Percentiles rank a stretch among this genome's conserved stretches.
phyloP scores from a whole-genome alignment of 2,888 invertebrate species.

The Lepidocyrtoides sp. region DNA sequence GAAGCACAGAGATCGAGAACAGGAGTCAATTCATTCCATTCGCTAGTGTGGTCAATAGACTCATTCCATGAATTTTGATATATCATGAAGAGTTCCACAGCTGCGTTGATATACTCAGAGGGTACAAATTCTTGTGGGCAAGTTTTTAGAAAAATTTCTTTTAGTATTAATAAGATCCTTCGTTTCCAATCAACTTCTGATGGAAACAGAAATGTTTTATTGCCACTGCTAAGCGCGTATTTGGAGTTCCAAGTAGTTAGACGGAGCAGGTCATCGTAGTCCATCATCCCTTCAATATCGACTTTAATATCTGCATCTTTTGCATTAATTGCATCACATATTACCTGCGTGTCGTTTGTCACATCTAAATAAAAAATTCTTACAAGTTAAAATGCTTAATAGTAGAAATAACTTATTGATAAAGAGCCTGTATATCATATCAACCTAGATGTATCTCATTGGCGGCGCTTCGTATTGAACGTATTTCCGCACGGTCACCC shows the following conservation, averaged over 20 bases:
- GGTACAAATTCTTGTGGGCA: slow-evolving; percentile 60
- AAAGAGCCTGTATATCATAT: no score
- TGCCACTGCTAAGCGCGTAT: slow-evolving; percentile 26
- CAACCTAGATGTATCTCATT: no score
- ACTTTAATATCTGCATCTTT: slow-evolving; percentile 45
- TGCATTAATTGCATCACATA: slow-evolving; percentile 52
- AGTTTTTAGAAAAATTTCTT: slow-evolving; percentile 33
- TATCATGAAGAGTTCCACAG: slow-evolving; percentile 68
- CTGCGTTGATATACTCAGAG: slow-evolving; percentile 55
- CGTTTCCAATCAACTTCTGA: slow-evolving; percentile 68
- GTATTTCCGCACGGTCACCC: no score
- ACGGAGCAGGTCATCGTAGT: slow-evolving; percentile 70
- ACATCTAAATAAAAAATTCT: no score
- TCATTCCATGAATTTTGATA: slow-evolving; percentile 66
- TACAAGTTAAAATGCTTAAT: no score
- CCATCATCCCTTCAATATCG: slow-evolving; percentile 52
- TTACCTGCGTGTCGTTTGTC: slow-evolving; percentile 44
- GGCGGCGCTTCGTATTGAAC: no score
- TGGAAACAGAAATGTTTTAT: slow-evolving; percentile 21
- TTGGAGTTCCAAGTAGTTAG: slow-evolving; percentile 70
- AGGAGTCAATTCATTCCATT: slow-evolving; percentile 38
- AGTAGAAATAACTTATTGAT: no score
- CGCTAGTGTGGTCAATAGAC: background rate
- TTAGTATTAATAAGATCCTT: slow-evolving; percentile 28
- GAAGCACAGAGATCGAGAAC: slow-evolving; percentile 41